phyloP scores from a whole-genome alignment of 2,797 vertebrate genomes.

The Pangasius sanitwongsei region DNA sequence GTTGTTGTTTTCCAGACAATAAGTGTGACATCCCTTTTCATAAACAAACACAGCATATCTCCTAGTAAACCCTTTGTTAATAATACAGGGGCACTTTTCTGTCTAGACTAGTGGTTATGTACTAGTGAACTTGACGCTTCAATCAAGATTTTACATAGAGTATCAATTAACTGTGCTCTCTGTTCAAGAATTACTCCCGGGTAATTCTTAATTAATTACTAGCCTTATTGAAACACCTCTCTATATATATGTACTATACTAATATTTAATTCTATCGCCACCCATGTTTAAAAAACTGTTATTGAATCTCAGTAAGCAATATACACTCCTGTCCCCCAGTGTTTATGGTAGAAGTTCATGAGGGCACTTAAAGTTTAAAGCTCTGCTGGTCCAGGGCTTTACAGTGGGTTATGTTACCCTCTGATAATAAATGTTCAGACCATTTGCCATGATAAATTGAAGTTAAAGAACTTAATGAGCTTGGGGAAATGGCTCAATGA shows the following conservation, averaged over 20 bases:
- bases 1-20: constrained; percentile 7
- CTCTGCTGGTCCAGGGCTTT: constrained; percentile 36
- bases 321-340: not conserved
- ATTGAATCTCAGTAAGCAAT: constrained; percentile 23
- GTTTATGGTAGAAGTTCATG: constrained; percentile 40
- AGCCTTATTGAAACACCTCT: not conserved
- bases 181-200: too few relatives aligned
- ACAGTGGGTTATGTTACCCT: constrained; percentile 46
- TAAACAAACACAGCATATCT: constrained; percentile 57
- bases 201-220: not conserved
- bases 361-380: constrained; percentile 39
- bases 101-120: not conserved
- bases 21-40: constrained; percentile 43
- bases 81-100: constrained; percentile 36
- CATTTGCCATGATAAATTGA: constrained; percentile 44
- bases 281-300: not conserved
- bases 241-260: not conserved
- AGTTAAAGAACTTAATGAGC: constrained; percentile 46
- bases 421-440: constrained; percentile 24
- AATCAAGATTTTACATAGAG: not conserved
- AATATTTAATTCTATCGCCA: not conserved
- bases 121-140: not conserved
- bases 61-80: constrained; percentile 43
- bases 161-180: not conserved
- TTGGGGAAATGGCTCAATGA: constrained; percentile 37